Base-by-base conservation (phyloP, 2,113 vertebrate species). In the Pseudonaja textilis region DNA sequence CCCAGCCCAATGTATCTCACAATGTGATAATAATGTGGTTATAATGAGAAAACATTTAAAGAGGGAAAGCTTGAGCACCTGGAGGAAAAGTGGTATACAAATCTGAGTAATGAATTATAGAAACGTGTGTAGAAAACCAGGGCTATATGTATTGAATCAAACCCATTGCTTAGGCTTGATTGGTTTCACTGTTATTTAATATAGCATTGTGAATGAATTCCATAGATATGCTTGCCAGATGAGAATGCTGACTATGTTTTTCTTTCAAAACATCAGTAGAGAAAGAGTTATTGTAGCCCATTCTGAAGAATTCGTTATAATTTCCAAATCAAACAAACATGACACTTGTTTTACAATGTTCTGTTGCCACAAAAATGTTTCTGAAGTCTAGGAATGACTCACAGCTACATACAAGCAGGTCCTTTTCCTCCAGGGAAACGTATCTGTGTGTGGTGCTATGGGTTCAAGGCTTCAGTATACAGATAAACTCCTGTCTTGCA, bases 401-500 rank as follows among this genome's bases (percentile, higher is more conserved):
- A 29, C 74, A 86, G 74, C 22, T 3, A 47, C 0, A 5, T 23
- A 61, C 7, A 88, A 0, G 2, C 47, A 90, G 87, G 11, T 2
- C 0, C 56, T 42, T 81, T 91, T 52, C 42, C 16, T 64, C 91
- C 61, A 25, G 94, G 89, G 89, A 94, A 61, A 20, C 4, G 5
- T 55, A 59, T 93, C 89, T 93, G 64, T 93, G 22, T 89, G 45
- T 90, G 92, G 94, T 90, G 89, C 92, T 34, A 20, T 90, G 86
- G 87, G 26, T 52, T 91, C 93, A 94, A 92, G 87, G 88, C 26
- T 93, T 89, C 87, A 91, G 55, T 91, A 56, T 92, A 95, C 91
- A 96, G 92, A 4, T 4, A 94, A 93, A 64, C 42, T 85, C 55
- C 92, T 95, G 47, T 94, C 88, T 25, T 92, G 25, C 86, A 94